A percentile compares a stretch with the other conserved stretches of the same genome.
Evolutionary conservation across 2,113 vertebrate species (phyloP).

Genomic region (Callaeas wilsoni): DNA sequence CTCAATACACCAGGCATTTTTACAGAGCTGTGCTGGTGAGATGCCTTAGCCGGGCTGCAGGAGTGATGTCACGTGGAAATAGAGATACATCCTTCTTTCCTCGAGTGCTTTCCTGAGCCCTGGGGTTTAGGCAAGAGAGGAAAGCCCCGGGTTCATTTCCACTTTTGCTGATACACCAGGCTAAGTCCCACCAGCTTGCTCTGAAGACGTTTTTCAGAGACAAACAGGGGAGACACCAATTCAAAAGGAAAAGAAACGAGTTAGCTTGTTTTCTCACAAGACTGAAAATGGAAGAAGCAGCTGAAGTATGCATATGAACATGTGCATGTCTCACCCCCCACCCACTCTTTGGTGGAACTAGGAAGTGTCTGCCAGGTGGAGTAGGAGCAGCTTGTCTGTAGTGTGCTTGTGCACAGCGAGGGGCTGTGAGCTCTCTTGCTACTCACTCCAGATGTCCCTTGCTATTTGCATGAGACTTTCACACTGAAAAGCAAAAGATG

Average conservation of each 20-base stretch:
- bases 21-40: background rate
- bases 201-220: background rate
- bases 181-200: background rate
- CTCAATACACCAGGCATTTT: background rate
- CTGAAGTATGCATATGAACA: background rate
- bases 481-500: background rate
- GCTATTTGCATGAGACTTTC: constrained; percentile 19
- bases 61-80: background rate
- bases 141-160: background rate
- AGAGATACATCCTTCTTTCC: background rate
- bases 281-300: background rate
- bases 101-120: background rate
- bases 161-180: background rate
- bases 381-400: constrained; percentile 32
- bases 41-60: background rate
- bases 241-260: background rate
- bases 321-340: background rate
- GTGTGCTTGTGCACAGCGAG: constrained; percentile 25
- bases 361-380: constrained; percentile 30
- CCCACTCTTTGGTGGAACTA: background rate
- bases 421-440: background rate
- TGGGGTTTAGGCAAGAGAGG: background rate
- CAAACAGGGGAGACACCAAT: background rate
- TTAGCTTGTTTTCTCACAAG: background rate
- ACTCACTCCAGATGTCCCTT: constrained; percentile 1